A percentile compares a stretch with the other conserved stretches of the same genome.
These are phyloP conservation scores for Pipistrellus pygmaeus DNA, from an alignment of 2,797 vertebrate genomes.

Conservation along the genomic window DNA sequence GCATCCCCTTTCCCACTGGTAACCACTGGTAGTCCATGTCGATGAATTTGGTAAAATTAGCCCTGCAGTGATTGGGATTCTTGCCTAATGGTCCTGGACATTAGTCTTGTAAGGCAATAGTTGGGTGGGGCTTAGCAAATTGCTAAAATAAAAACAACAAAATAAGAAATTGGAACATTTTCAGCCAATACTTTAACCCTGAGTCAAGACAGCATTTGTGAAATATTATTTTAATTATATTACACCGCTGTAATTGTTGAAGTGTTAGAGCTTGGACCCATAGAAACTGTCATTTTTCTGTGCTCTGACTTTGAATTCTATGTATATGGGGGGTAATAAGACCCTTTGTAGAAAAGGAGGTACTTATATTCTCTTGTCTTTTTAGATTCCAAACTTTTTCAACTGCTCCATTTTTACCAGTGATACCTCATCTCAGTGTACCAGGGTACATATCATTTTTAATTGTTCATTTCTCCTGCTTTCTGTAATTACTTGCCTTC, in stretches of 20 bases:
- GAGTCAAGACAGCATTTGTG: background rate
- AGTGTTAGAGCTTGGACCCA: background rate
- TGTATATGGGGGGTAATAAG: background rate
- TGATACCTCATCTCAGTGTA: background rate
- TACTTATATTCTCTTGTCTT: background rate
- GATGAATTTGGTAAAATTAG: background rate
- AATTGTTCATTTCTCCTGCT: background rate
- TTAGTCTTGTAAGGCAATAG: background rate
- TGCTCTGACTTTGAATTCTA: conserved; percentile 3
- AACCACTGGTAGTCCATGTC: background rate
- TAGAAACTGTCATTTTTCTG: background rate
- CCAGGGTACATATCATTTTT: background rate
- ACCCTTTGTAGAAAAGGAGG: background rate
- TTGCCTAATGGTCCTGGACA: background rate
- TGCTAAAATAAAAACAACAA: background rate
- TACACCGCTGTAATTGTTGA: background rate
- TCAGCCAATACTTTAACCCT: background rate
- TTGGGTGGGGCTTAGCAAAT: background rate
- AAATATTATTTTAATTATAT: background rate
- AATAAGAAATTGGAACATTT: background rate
- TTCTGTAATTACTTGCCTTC: background rate
- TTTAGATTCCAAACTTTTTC: background rate
- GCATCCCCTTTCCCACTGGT: background rate
- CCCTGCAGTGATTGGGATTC: background rate
- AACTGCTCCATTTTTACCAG: background rate